phyloP scores from a whole-genome alignment of 2,113 vertebrate genomes.

The Rhizomys pruinosus region DNA sequence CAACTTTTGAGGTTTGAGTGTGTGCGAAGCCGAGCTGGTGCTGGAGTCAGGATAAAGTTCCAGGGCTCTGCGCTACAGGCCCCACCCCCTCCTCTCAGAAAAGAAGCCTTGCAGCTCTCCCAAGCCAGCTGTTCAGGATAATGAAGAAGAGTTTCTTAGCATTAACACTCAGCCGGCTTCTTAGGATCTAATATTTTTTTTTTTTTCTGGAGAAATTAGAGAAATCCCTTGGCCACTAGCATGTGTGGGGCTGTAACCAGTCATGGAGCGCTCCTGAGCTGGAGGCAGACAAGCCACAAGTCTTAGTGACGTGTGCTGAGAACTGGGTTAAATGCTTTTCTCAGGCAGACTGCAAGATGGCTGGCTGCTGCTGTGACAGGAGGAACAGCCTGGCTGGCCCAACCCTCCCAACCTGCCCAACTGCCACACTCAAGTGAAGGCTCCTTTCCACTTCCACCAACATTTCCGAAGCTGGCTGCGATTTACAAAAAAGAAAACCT shows the following conservation, averaged over 20 bases:
- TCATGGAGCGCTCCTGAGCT: slow-evolving; percentile 6
- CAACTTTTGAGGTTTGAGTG: not conserved
- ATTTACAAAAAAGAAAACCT: not conserved
- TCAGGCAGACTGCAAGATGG: slow-evolving; percentile 2
- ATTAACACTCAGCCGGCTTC: slow-evolving; percentile 2
- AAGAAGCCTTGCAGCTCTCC: not conserved
- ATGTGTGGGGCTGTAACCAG: slow-evolving; percentile 5
- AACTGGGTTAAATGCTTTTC: slow-evolving; percentile 60
- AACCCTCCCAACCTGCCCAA: not conserved
- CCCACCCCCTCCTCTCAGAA: slow-evolving; percentile 6
- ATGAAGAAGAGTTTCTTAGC: not conserved
- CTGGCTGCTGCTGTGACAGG: not conserved
- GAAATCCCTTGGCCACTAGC: not conserved
- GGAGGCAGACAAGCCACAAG: slow-evolving; percentile 16
- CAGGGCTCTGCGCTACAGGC: not conserved
- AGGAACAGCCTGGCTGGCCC: not conserved
- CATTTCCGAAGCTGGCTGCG: not conserved
- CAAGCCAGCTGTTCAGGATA: not conserved
- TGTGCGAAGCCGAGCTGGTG: not conserved
- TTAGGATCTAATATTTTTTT: slow-evolving; percentile 27
- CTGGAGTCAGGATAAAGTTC: not conserved
- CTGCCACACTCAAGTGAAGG: not conserved
- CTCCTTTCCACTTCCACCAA: not conserved
- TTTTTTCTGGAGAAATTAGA: slow-evolving; percentile 7
- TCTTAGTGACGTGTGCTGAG: slow-evolving; percentile 49